Evolutionary conservation across 2,113 vertebrate species (phyloP).

Genomic region (Myanophis thanlyinensis): DNA sequence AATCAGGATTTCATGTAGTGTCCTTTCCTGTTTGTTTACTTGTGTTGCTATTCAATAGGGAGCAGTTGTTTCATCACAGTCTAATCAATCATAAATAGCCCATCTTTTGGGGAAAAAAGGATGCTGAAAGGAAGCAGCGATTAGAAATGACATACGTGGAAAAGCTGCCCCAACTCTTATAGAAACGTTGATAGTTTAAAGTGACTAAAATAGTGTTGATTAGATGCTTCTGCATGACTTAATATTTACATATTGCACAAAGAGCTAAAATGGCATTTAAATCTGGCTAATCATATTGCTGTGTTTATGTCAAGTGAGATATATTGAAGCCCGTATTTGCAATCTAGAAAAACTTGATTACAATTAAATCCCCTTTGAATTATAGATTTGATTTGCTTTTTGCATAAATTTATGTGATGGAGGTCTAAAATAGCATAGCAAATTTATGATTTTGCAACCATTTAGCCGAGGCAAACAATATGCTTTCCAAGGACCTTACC

Average conservation of each 20-base stretch:
- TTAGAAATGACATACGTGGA: background rate
- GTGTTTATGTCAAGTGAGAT: background rate
- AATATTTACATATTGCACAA: background rate
- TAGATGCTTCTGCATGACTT: background rate
- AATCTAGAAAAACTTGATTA: background rate
- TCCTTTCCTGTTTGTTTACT: background rate
- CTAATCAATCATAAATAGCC: constrained; percentile 3
- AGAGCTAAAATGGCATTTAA: constrained; percentile 13
- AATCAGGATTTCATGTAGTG: background rate
- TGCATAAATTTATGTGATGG: background rate
- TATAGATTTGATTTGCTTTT: background rate
- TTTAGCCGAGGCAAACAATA: background rate
- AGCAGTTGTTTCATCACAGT: background rate
- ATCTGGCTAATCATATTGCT: constrained; percentile 16
- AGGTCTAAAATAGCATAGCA: background rate
- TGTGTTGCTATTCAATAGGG: background rate
- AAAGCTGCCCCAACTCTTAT: background rate
- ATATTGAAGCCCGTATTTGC: background rate
- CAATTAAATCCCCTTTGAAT: background rate
- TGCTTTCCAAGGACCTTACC: background rate
- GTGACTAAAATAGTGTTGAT: background rate
- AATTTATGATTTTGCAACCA: background rate
- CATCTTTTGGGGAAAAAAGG: background rate
- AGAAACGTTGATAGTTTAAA: background rate
- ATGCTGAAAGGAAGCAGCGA: background rate